Conservation (phyloP, 2,797 vertebrate genomes). For the Cryptoprocta ferox region DNA sequence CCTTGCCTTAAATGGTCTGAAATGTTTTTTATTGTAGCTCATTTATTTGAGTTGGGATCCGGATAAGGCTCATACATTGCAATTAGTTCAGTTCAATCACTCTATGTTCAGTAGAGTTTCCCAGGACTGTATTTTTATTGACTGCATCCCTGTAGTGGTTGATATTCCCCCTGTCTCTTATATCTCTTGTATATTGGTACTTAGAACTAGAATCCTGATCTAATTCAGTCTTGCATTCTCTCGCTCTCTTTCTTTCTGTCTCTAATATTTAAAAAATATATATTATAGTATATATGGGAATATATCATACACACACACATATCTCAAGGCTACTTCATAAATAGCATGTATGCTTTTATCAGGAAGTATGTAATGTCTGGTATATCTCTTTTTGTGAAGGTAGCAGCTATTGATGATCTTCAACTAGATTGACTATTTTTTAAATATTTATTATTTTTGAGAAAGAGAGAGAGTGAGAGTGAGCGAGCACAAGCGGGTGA, state of each 20-base stretch:
- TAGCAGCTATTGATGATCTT: neutral
- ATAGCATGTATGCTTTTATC: neutral
- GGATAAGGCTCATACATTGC: neutral
- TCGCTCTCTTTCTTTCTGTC: neutral
- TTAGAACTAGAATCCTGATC: neutral
- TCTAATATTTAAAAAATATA: neutral
- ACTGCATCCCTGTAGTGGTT: neutral
- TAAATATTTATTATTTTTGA: too few relatives aligned
- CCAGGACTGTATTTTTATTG: neutral
- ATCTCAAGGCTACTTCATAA: neutral
- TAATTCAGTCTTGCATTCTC: neutral
- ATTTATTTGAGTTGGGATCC: neutral
- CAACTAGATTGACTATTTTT: neutral
- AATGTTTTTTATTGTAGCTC: neutral
- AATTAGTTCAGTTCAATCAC: neutral
- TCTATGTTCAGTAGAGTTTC: neutral
- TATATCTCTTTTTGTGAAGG: neutral
- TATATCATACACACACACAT: neutral
- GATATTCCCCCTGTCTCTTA: neutral
- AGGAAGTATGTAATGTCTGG: neutral
- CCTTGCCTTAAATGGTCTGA: neutral
- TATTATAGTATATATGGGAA: neutral
- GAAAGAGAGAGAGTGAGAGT: too few relatives aligned
- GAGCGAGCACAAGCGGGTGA: rapidly evolving
- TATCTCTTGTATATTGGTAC: neutral